Evolutionary conservation across 2,888 invertebrate genomes (phyloP), one percentile per base, ranked within the genome.

Genomic region (Malachius bipustulatus): DNA sequence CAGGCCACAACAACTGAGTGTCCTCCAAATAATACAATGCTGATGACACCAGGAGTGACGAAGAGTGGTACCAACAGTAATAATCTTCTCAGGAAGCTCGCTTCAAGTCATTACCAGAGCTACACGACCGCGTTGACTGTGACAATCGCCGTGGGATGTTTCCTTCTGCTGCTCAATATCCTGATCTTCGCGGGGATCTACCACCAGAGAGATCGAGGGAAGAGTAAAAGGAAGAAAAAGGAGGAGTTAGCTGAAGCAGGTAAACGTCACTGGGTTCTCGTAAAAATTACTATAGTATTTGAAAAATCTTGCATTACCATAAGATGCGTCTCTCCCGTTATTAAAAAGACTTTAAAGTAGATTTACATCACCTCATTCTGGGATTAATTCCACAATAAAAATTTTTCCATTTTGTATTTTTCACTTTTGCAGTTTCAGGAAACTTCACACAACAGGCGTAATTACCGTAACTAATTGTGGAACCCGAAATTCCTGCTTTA

Each of bases 101-200:
- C 83, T n/a, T 77, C 77, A 8, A 82, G 79, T 39, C 85, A 87
- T 52, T 85, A 85, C 53, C 87, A 87, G 56, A 87, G 83, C 39
- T 88, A 89, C 59, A 85, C 88, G 4, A 87, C 88, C 0, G 89
- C 89, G 1, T 65, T 90, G 11, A 82, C 87, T 4, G 84, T 89
- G 15, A 89, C 89, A 1, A 84, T 88, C 42, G 84, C 82, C 1
- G 84, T 87, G 4, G 87, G 85, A 1, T 84, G 85, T 51, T 84
- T 87, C 47, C 69, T 88, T 4, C 66, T 88, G 4, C 66, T 87
- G 15, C 67, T 88, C 14, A 88, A 88, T 54, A 77, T 87, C 8
- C 68, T 87, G 14, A 89, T 90, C 47, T 89, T 89, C 52, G 87
- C 87, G 29, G 88, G 88, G 2, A 87, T 87, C 41, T 88, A 85